Evolutionary conservation across 1,140 invertebrate species (phyloP).

Genomic region (Drosophila seguyi): DNA sequence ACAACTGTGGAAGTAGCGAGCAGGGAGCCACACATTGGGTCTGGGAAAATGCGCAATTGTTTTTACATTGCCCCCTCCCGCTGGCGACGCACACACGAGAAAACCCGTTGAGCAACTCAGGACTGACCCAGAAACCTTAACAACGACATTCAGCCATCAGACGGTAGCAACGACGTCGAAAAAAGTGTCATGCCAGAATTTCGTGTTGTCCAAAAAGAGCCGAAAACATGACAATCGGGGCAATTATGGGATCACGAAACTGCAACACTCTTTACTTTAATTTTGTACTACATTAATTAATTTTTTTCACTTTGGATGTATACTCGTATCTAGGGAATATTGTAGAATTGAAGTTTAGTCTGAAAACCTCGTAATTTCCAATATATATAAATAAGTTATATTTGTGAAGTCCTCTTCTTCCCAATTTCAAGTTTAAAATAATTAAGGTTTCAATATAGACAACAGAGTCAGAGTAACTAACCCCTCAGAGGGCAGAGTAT

Average conservation of each 20-base stretch:
- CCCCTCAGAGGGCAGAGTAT: conserved; percentile 4
- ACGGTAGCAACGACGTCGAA: conserved; percentile 33
- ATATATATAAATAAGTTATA: too few relatives aligned
- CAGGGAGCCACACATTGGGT: conserved; percentile 12
- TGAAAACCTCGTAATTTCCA: too few relatives aligned
- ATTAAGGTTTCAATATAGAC: too few relatives aligned
- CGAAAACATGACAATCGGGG: conserved; percentile 9
- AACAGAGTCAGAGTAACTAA: not conserved
- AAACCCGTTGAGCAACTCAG: conserved; percentile 69
- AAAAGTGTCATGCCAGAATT: conserved; percentile 70
- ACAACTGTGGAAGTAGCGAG: conserved; percentile 8
- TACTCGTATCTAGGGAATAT: too few relatives aligned
- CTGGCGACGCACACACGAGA: conserved; percentile 25
- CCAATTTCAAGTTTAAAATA: too few relatives aligned
- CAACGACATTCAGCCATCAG: conserved; percentile 46
- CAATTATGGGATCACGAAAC: conserved; percentile 20
- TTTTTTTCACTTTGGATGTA: not conserved
- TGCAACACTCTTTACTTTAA: conserved; percentile 41
- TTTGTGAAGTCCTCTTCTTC: too few relatives aligned
- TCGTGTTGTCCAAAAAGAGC: conserved; percentile 53
- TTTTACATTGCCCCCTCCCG: conserved; percentile 33
- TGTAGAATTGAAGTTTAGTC: too few relatives aligned
- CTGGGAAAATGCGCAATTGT: conserved; percentile 80
- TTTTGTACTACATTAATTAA: not conserved
- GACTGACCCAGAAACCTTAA: conserved; percentile 71